Conservation (phyloP, 2,113 vertebrate genomes). For the Cricetomys ansorgei region DNA sequence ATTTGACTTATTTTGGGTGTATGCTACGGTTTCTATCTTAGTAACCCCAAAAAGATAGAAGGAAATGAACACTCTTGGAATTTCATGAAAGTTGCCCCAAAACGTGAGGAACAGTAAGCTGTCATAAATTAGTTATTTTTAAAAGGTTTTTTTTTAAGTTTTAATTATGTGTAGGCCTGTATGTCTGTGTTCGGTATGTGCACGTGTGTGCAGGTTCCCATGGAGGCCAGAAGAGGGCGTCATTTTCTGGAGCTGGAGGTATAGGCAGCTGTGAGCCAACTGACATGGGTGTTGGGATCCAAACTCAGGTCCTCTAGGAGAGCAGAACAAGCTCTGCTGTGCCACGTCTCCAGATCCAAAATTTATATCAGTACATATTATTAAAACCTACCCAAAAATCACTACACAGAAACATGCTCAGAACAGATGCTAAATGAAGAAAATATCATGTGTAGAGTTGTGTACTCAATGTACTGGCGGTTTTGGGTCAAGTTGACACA, state of each 20-base stretch:
- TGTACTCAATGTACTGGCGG: too few relatives aligned
- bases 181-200: neutral
- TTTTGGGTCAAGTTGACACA: too few relatives aligned
- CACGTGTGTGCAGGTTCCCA: neutral
- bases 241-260: neutral
- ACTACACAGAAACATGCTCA: neutral
- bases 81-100: neutral
- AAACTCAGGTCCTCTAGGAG: neutral
- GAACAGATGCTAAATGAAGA: neutral
- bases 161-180: neutral
- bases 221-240: neutral
- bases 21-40: neutral
- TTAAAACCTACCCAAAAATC: slow-evolving; percentile 15
- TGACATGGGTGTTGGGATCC: neutral
- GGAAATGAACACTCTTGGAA: slow-evolving; percentile 2
- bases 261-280: neutral
- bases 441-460: neutral
- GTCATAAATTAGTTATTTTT: neutral
- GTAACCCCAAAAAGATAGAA: neutral
- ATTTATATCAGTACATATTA: neutral
- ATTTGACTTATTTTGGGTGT: neutral
- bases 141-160: neutral
- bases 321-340: neutral
- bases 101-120: neutral
- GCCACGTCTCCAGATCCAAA: neutral